Evolutionary conservation across 35 echinoderm and acorn worm genomes (phyloP), one percentile per base, ranked within the genome.

Genomic region (Holothuria glaberrima): DNA sequence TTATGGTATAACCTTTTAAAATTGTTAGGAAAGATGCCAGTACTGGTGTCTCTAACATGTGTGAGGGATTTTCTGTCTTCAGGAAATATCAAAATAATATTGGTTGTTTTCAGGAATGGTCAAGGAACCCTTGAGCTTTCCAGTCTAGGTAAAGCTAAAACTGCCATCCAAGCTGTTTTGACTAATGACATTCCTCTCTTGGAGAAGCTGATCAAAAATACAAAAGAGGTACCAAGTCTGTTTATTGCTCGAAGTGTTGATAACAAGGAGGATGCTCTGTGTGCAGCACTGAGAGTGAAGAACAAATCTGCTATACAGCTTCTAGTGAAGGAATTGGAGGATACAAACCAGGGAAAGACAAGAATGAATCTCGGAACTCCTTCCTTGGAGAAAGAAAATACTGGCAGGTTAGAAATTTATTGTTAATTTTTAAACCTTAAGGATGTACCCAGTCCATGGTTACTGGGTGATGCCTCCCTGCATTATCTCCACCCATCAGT

Each of bases 171-270:
- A 35, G 97, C 97, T 54, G 91, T 99, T 19, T 75, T 99, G 34
- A 99, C 97, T 72, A 99, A 99, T 82, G 89, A 99, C 74, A 99
- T 93, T 58, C 54, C 72, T 0, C 88, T 91, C 22, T 86, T 96
- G 7, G 87, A 96, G 38, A 82, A 90, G 70, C 57, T 95, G 58
- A 61, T 84, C 41, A 75, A 50, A 20, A 90, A 91, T 66, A 90
- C 91, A 31, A 99, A 95, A 48, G 89, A 92, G 71, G 88, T 99
- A 6, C 72, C 93, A 17, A 76, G 61, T 9, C 58, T 95, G 24
- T 93, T 95, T 66, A 26, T 88, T 10, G 0, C 60, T 12, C 79
- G 97, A 25, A 95, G 93, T 48, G 85, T 93, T 22, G 86, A 90
- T 65, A 68, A 93, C 5, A 14, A 58, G 20, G 32, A 93, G 32